These are phyloP conservation scores for Neofelis nebulosa DNA, from an alignment of 2,113 vertebrate genomes.

Conservation along the genomic window DNA sequence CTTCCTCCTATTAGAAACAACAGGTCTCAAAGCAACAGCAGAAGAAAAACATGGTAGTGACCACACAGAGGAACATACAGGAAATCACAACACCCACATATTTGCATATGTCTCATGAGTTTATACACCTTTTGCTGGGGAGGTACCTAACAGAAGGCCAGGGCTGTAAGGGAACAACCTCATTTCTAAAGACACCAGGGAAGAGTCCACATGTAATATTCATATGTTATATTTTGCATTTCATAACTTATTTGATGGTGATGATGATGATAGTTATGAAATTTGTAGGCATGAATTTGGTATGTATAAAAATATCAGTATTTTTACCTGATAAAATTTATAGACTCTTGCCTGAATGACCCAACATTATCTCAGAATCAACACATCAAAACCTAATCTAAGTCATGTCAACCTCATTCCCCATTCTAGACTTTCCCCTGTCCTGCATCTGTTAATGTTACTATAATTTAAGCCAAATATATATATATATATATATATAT, in stretches of 20 bases:
- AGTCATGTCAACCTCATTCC: background rate
- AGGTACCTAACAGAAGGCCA: background rate
- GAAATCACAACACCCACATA: background rate
- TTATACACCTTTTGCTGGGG: background rate
- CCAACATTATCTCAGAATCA: background rate
- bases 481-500: no score
- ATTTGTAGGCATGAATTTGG: background rate
- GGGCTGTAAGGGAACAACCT: background rate
- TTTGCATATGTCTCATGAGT: background rate
- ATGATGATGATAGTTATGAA: background rate
- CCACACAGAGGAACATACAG: background rate
- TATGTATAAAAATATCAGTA: background rate
- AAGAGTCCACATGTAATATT: background rate
- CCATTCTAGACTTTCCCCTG: no score
- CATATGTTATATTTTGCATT: background rate
- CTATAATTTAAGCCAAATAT: no score
- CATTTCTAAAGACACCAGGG: background rate
- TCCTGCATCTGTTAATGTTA: background rate
- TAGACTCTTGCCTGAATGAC: background rate
- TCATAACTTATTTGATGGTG: background rate
- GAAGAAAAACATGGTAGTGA: background rate
- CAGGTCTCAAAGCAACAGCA: background rate
- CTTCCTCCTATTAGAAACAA: constrained; percentile 10
- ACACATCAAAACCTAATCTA: background rate
- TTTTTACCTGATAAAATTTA: background rate